These are phyloP conservation scores for Meriones unguiculatus DNA, from an alignment of 2,113 vertebrate species.

Conservation along the genomic window DNA sequence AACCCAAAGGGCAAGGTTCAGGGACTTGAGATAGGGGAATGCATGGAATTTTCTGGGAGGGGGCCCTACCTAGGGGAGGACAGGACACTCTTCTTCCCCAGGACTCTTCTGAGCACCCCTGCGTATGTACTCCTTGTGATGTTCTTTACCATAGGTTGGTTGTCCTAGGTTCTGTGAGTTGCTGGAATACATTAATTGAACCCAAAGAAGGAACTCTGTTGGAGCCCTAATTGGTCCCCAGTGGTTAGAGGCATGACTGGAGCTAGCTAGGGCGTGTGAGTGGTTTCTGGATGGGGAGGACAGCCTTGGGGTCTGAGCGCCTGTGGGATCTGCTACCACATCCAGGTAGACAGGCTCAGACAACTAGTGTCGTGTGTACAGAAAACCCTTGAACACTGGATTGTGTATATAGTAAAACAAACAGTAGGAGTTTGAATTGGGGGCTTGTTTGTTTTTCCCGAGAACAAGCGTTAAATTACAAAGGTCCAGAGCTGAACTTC, in stretches of 20 bases:
- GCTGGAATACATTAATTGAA: not conserved
- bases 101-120: not conserved
- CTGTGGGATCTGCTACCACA: not conserved
- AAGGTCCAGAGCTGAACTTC: conserved; percentile 34
- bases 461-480: not conserved
- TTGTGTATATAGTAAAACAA: not conserved
- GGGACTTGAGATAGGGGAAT: not conserved
- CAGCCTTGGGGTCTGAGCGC: not conserved
- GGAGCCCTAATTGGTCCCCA: not conserved
- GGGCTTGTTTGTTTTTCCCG: conserved; percentile 35
- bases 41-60: not conserved
- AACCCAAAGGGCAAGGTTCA: not conserved
- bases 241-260: not conserved
- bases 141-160: not conserved
- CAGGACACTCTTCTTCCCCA: not conserved
- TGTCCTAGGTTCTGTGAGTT: not conserved
- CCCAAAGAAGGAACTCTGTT: not conserved
- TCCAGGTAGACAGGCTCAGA: not conserved
- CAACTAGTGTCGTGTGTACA: not conserved
- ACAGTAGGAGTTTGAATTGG: not conserved
- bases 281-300: not conserved
- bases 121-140: not conserved
- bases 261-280: not conserved
- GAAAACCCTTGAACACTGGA: not conserved
- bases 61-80: too few relatives aligned